Evolutionary conservation across 2,888 invertebrate species (phyloP).

Genomic region (Eupeodes latifasciatus): DNA sequence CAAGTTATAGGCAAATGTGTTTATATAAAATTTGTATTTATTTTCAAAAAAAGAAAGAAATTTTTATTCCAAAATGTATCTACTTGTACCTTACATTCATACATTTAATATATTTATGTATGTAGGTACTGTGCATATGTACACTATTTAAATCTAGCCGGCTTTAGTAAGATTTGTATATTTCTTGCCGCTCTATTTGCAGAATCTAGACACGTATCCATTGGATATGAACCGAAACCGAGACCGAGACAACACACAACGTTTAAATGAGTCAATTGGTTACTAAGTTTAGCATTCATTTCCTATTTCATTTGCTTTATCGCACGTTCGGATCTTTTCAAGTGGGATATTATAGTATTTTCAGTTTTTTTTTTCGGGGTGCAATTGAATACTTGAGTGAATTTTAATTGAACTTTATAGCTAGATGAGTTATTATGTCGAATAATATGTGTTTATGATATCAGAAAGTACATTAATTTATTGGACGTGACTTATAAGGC

Average conservation of each 20-base stretch:
- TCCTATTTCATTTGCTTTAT: slow-evolving; percentile 33
- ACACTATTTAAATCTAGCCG: not conserved
- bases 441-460: slow-evolving; percentile 5
- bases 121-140: too few species aligned
- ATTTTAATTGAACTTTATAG: slow-evolving; percentile 29
- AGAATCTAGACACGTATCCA: slow-evolving; percentile 14
- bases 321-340: slow-evolving; percentile 34
- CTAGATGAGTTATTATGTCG: slow-evolving; percentile 11
- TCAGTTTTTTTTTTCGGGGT: not conserved
- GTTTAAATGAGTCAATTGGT: slow-evolving; percentile 41
- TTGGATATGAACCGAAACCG: not conserved
- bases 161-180: slow-evolving; percentile 29
- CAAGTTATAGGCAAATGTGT: not conserved
- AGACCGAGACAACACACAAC: not conserved
- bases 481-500: not conserved
- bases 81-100: too few species aligned
- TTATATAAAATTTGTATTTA: not conserved
- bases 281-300: slow-evolving; percentile 36
- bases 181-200: slow-evolving; percentile 29
- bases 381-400: slow-evolving; percentile 26
- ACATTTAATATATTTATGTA: too few species aligned
- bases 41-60: not conserved
- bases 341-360: slow-evolving; percentile 10
- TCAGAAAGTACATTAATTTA: not conserved
- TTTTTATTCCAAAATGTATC: slow-evolving; percentile 2